Conservation (phyloP, 2,797 vertebrate genomes). For the Oreochromis mossambicus region DNA sequence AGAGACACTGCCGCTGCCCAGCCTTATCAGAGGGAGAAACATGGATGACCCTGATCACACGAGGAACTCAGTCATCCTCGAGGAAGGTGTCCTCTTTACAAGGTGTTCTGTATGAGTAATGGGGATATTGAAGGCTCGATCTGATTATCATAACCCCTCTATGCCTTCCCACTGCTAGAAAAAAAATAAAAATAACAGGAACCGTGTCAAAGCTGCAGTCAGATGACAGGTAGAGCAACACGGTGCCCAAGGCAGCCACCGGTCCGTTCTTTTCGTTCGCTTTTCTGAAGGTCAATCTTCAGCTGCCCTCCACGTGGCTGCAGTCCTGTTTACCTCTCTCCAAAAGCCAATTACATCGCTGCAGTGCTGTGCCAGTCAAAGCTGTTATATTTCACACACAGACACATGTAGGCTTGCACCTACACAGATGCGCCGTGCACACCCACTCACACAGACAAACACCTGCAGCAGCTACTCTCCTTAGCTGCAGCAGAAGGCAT, state of each 20-base stretch:
- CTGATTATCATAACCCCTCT: constrained; percentile 37
- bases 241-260: constrained; percentile 63
- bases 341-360: constrained; percentile 74
- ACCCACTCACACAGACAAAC: constrained; percentile 34
- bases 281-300: constrained; percentile 76
- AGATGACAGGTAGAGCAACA: constrained; percentile 61
- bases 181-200: constrained; percentile 40
- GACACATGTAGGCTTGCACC: constrained; percentile 26
- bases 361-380: constrained; percentile 44
- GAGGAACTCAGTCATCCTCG: constrained; percentile 60
- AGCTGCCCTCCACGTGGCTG: constrained; percentile 59
- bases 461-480: constrained; percentile 58
- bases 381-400: constrained; percentile 51
- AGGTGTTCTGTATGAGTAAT: constrained; percentile 48
- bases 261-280: constrained; percentile 14
- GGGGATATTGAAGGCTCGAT: constrained; percentile 41
- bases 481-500: constrained; percentile 31
- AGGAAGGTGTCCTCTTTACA: constrained; percentile 53
- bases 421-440: constrained; percentile 22
- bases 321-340: constrained; percentile 74
- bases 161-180: not conserved
- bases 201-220: constrained; percentile 45
- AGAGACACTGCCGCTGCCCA: constrained; percentile 59
- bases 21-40: constrained; percentile 76
- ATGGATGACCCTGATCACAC: constrained; percentile 62